phyloP scores from a whole-genome alignment of 1,140 invertebrate genomes.

The Lasaia peninsularis region DNA sequence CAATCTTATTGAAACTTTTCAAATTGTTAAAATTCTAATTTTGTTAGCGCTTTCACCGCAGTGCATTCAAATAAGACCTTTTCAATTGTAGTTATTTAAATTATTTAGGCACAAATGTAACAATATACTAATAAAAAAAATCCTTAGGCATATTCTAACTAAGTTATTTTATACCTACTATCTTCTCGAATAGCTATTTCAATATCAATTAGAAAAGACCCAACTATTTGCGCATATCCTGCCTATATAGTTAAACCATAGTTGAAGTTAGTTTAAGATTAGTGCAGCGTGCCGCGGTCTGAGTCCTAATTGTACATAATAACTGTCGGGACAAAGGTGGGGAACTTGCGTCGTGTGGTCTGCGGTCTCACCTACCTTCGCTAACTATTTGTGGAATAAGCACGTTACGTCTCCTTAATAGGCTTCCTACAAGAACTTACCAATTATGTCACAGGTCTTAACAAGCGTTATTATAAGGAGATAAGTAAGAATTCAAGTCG shows the following conservation, averaged over 20 bases:
- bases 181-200: constrained; percentile 1
- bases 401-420: constrained; percentile 41
- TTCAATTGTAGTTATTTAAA: too few species aligned
- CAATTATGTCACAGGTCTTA: constrained; percentile 20
- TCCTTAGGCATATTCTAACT: too few species aligned
- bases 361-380: constrained; percentile 43
- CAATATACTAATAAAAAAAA: too few species aligned
- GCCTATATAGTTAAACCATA: too few species aligned
- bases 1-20: too few species aligned
- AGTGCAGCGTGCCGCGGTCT: constrained; percentile 49
- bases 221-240: constrained; percentile 48
- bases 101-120: too few species aligned
- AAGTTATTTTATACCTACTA: neutral
- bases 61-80: too few species aligned
- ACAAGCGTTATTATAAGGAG: constrained; percentile 12
- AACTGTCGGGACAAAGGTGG: constrained; percentile 54
- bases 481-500: too few species aligned
- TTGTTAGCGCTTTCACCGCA: too few species aligned
- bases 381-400: constrained; percentile 56
- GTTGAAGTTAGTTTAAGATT: constrained; percentile 51
- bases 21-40: too few species aligned
- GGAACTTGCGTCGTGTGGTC: constrained; percentile 48
- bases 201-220: constrained; percentile 35
- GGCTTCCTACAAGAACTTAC: neutral
- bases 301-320: constrained; percentile 67